Percentiles rank a stretch among this genome's conserved stretches.
Conservation (phyloP, 2,797 vertebrate genomes). For the Kryptopterus vitreolus region DNA sequence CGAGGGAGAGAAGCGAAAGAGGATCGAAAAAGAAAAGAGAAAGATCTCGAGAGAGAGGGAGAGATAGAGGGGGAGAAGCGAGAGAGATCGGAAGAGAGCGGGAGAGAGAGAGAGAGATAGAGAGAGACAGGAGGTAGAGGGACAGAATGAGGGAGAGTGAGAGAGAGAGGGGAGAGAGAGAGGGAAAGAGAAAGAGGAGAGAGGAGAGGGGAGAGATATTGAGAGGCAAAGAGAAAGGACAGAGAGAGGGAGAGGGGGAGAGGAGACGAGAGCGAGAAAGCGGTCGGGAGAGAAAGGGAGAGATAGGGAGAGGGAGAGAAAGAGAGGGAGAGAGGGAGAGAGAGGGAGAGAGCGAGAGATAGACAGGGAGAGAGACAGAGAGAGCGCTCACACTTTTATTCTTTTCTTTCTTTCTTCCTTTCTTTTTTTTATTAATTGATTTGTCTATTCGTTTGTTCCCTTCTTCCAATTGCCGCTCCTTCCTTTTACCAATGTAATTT, state of each 20-base stretch:
- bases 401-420: neutral
- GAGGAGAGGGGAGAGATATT: neutral
- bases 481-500: neutral
- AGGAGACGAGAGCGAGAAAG: neutral
- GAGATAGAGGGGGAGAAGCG: conserved; percentile 8
- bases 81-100: conserved; percentile 1
- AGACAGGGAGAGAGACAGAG: neutral
- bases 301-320: neutral
- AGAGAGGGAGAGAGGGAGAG: no score
- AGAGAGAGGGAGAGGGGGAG: neutral
- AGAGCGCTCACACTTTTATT: neutral
- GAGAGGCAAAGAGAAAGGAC: no score
- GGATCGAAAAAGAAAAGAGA: conserved; percentile 3
- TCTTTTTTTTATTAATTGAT: neutral
- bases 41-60: conserved; percentile 8
- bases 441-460: neutral
- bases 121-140: neutral
- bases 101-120: no score
- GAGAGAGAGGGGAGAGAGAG: conserved; percentile 15
- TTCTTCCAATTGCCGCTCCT: no score
- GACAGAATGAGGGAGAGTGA: neutral
- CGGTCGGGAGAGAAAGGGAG: neutral
- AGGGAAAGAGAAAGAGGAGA: conserved; percentile 9
- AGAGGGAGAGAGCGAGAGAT: neutral
- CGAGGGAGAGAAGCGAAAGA: neutral